phyloP scores from a whole-genome alignment of 2,113 vertebrate species.

The Ariopsis seemanni region DNA sequence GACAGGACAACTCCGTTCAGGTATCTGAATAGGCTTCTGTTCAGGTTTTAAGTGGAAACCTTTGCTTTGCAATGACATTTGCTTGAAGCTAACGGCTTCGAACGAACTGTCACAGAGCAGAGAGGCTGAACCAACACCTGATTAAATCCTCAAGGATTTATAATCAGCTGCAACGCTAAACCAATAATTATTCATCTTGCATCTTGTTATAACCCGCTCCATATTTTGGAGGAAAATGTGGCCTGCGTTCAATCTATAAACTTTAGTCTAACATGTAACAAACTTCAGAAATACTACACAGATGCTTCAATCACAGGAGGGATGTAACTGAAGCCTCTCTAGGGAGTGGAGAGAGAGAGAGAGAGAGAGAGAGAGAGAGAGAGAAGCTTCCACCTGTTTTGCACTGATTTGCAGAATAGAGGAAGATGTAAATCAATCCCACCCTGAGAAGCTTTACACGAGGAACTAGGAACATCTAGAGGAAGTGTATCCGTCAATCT shows the following conservation, averaged over 20 bases:
- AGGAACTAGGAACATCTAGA: conserved; percentile 63
- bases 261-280: background rate
- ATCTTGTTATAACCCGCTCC: background rate
- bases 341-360: conserved; percentile 54
- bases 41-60: conserved; percentile 32
- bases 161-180: background rate
- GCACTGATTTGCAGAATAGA: conserved; percentile 64
- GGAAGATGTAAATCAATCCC: conserved; percentile 72
- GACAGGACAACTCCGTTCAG: conserved; percentile 23
- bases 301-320: conserved; percentile 66
- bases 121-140: background rate
- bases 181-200: background rate
- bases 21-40: conserved; percentile 32
- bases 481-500: conserved; percentile 71
- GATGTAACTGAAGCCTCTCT: conserved; percentile 61
- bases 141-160: conserved; percentile 2
- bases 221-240: background rate
- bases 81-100: background rate
- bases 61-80: background rate
- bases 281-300: conserved; percentile 62
- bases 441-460: conserved; percentile 59
- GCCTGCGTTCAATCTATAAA: conserved; percentile 2
- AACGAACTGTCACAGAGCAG: background rate
- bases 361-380: conserved; percentile 45
- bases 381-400: conserved; percentile 57